phyloP scores from a whole-genome alignment of 2,797 vertebrate genomes.

The Fistularia commersonii region DNA sequence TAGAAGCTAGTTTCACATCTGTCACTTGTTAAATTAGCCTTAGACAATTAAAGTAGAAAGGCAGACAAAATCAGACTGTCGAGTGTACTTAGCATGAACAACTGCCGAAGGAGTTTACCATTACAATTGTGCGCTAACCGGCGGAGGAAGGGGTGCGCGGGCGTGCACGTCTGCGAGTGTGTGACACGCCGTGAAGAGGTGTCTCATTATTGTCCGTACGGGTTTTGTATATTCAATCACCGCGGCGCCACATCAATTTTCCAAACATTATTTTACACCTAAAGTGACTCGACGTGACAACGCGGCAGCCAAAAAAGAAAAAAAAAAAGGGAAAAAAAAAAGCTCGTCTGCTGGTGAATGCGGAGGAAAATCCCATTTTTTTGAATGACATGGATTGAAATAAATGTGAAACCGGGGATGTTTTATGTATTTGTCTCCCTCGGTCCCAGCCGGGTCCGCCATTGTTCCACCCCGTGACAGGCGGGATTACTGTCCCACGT shows the following conservation, averaged over 20 bases:
- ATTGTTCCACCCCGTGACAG: slow-evolving; percentile 33
- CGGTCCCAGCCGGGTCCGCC: slow-evolving; percentile 14
- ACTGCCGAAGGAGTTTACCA: slow-evolving; percentile 33
- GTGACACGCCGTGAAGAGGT: too few relatives aligned
- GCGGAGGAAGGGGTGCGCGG: too few relatives aligned
- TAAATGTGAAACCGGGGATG: slow-evolving; percentile 12
- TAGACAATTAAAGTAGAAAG: slow-evolving; percentile 58
- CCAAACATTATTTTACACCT: too few relatives aligned
- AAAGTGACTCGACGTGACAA: too few relatives aligned
- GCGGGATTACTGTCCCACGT: slow-evolving; percentile 17
- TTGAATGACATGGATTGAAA: slow-evolving; percentile 25
- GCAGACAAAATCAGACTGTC: slow-evolving; percentile 41
- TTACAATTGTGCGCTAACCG: slow-evolving; percentile 18
- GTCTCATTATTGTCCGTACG: too few relatives aligned
- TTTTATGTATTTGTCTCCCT: slow-evolving; percentile 1
- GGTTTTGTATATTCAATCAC: neutral
- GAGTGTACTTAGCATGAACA: slow-evolving; percentile 34
- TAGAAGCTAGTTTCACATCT: slow-evolving; percentile 65
- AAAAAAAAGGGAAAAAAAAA: slow-evolving; percentile 4
- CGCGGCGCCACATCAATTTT: neutral
- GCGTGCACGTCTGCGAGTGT: too few relatives aligned
- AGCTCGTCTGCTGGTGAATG: slow-evolving; percentile 16
- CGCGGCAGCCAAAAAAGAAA: too few relatives aligned
- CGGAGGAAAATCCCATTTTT: slow-evolving; percentile 37
- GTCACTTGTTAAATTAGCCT: slow-evolving; percentile 69